Evolutionary conservation across 2,113 vertebrate genomes (phyloP).

Genomic region (Pithys albifrons): DNA sequence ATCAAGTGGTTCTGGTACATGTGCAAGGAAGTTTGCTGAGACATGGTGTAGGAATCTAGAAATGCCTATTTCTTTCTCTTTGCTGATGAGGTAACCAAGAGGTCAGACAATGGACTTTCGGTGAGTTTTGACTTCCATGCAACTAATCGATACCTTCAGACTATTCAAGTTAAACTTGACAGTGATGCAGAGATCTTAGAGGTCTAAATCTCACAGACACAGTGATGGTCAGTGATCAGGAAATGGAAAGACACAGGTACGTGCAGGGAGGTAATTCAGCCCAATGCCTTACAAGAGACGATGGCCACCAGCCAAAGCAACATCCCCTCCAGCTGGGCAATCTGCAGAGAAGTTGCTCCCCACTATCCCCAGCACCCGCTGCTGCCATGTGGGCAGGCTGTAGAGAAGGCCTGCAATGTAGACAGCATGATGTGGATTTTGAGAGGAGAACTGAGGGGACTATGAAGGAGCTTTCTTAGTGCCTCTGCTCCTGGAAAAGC

Average conservation of each 20-base stretch:
- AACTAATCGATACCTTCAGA: not conserved
- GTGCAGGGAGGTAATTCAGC: not conserved
- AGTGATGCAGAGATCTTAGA: not conserved
- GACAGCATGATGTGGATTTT: not conserved
- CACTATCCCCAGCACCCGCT: not conserved
- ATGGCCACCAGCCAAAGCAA: not conserved
- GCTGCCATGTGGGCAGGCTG: fast-evolving
- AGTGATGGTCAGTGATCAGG: not conserved
- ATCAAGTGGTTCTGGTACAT: not conserved
- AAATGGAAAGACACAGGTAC: not conserved
- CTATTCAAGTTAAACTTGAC: not conserved
- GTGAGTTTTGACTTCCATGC: not conserved
- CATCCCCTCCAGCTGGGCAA: no score
- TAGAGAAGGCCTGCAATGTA: not conserved
- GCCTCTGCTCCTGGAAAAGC: not conserved
- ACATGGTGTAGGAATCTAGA: not conserved
- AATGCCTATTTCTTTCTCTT: not conserved
- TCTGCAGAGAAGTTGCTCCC: not conserved
- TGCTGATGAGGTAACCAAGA: not conserved
- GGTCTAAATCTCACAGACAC: not conserved
- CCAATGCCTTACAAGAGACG: fast-evolving
- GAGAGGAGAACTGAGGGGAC: not conserved
- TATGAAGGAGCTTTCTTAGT: not conserved
- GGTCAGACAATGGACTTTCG: not conserved
- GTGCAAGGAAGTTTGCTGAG: not conserved